Evolutionary conservation across 2,797 vertebrate species (phyloP), one percentile per base, ranked within the genome.

Genomic region (Sorex maritimensis): DNA sequence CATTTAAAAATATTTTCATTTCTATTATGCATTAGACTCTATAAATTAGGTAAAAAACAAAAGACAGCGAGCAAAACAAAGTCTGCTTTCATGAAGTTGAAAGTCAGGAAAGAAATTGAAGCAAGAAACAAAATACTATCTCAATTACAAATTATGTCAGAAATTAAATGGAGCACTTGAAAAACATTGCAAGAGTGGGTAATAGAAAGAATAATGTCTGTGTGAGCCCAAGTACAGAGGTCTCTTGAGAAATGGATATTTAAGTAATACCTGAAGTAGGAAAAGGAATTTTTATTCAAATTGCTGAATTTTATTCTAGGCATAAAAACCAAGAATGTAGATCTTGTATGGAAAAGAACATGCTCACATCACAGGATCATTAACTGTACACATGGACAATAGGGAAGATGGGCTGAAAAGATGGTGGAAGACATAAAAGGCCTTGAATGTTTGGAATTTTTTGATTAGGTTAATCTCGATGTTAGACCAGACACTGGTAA

Each of bases 1-100:
- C 14, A 90, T 15, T 72, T 92, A 89, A 80, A 73, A 38, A 63
- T 80, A 80, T 72, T 77, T 81, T 94, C 81, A 21, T 77, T 77
- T 90, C 81, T 46, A 10, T 49, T 83, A 13, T 46, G 26, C 75
- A 17, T 14, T 55, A 68, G 26, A 9, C n/a, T 81, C 21, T 34
- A 4, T 1, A 44, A 19, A 41, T 72, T 4, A 14, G 19, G 23
- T 61, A 26, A 44, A 26, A 55, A 77, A 63, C n/a, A 88, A 85
- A 61, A 38, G 28, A 19, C 30, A 63, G 24, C 41, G 14, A 81
- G 52, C 4, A 83, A 86, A 26, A 72, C 38, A 90, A 84, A 63
- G 34, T 71, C 38, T 88, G 8, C 49, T 14, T 46, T 74, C 88
- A 24, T 26, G 23, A 52, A 85, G 49, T 49, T 34, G 79, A 2